These are phyloP conservation scores for Macrochelys suwanniensis DNA, from an alignment of 2,797 vertebrate species.

Conservation along the genomic window DNA sequence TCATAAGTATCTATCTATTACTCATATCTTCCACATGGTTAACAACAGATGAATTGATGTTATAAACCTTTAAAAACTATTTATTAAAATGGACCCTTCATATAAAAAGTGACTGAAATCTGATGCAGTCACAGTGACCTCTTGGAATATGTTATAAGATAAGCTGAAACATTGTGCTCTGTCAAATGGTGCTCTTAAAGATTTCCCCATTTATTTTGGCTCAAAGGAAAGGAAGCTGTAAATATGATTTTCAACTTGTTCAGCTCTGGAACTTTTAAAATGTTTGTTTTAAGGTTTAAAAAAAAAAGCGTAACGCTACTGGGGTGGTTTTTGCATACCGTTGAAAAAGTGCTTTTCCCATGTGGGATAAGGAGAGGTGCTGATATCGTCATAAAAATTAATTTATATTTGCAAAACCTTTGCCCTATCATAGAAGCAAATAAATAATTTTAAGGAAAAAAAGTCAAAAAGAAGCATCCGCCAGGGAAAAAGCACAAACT, in stretches of 20 bases:
- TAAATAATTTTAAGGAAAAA: not conserved
- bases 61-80: not conserved
- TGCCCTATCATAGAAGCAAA: not conserved
- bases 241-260: conserved; percentile 61
- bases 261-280: conserved; percentile 42
- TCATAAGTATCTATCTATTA: not conserved
- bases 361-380: not conserved
- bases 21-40: not conserved
- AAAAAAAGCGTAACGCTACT: not conserved
- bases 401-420: not conserved
- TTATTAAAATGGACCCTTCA: not conserved
- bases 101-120: not conserved
- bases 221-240: conserved; percentile 66
- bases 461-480: not conserved
- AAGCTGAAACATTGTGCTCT: not conserved
- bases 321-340: conserved; percentile 8
- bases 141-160: not conserved
- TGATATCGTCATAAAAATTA: not conserved
- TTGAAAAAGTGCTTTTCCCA: not conserved
- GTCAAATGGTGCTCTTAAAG: conserved; percentile 43
- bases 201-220: conserved; percentile 53
- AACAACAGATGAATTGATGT: not conserved
- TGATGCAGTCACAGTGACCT: not conserved
- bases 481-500: not conserved
- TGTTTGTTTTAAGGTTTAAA: not conserved